phyloP scores from a whole-genome alignment of 2,113 vertebrate genomes.

The Ptyas mucosa region DNA sequence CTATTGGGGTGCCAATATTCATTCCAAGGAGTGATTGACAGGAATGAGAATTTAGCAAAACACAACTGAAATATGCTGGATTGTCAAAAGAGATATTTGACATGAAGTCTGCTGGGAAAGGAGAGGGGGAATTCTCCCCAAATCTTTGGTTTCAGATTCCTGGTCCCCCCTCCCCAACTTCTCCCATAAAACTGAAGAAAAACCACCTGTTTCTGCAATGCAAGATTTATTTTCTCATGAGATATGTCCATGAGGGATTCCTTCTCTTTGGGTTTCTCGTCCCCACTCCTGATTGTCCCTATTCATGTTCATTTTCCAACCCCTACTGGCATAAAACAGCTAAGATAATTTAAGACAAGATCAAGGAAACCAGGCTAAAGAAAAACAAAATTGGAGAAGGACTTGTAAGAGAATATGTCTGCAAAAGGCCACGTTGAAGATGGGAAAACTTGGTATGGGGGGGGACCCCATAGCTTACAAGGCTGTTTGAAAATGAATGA shows the following conservation, averaged over 20 bases:
- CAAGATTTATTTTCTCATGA: not conserved
- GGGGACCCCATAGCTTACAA: no score
- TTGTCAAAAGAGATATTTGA: not conserved
- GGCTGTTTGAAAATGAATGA: not conserved
- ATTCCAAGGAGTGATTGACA: not conserved
- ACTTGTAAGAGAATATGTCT: not conserved
- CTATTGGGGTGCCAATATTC: not conserved
- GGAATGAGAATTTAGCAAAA: not conserved
- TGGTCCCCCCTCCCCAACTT: not conserved
- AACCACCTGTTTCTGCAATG: no score
- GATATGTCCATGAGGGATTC: not conserved
- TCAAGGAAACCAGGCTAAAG: not conserved
- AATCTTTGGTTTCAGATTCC: not conserved
- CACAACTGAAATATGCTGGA: not conserved
- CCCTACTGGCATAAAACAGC: not conserved
- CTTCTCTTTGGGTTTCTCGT: not conserved
- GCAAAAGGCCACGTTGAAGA: not conserved
- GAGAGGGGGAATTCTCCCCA: not conserved
- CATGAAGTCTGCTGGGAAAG: not conserved
- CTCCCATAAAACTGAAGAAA: not conserved
- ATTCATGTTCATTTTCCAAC: not conserved
- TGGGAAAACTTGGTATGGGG: not conserved
- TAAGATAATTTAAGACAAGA: not conserved
- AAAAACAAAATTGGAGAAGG: not conserved
- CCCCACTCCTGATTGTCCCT: not conserved